Percentiles rank a stretch among this genome's conserved stretches.
phyloP scores from a whole-genome alignment of 1,140 invertebrate genomes.

The honey bee (Apis mellifera) region DNA sequence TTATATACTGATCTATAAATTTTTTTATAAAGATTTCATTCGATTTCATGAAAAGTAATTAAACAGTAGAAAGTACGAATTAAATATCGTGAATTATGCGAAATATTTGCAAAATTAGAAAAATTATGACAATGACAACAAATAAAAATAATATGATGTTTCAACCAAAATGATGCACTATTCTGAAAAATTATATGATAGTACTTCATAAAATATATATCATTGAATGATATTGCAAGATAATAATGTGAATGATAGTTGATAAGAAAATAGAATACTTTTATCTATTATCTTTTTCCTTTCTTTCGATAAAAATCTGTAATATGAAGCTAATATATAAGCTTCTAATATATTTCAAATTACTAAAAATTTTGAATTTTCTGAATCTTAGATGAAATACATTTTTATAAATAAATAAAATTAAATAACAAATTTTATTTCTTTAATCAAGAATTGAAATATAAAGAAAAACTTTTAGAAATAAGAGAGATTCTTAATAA shows the following conservation, averaged over 20 bases:
- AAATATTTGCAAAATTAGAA: not conserved
- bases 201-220: conserved; percentile 2
- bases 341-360: too few relatives aligned
- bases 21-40: not conserved
- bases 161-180: not conserved
- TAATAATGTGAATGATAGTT: not conserved
- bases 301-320: not conserved
- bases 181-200: conserved; percentile 14
- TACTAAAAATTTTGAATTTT: too few relatives aligned
- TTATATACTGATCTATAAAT: too few relatives aligned
- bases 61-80: not conserved
- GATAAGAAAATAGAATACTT: not conserved
- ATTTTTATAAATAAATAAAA: too few relatives aligned
- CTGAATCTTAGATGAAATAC: too few relatives aligned
- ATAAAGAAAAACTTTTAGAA: too few relatives aligned
- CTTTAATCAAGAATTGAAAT: too few relatives aligned
- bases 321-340: not conserved
- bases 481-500: too few relatives aligned
- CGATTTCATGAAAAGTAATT: not conserved
- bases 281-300: too few relatives aligned
- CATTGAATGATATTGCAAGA: not conserved
- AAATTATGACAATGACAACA: not conserved
- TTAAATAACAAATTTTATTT: too few relatives aligned
- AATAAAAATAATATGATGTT: not conserved
- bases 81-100: not conserved